These are phyloP conservation scores for Sceliomorpha sp. DNA, from an alignment of 2,888 invertebrate species.

Conservation along the genomic window DNA sequence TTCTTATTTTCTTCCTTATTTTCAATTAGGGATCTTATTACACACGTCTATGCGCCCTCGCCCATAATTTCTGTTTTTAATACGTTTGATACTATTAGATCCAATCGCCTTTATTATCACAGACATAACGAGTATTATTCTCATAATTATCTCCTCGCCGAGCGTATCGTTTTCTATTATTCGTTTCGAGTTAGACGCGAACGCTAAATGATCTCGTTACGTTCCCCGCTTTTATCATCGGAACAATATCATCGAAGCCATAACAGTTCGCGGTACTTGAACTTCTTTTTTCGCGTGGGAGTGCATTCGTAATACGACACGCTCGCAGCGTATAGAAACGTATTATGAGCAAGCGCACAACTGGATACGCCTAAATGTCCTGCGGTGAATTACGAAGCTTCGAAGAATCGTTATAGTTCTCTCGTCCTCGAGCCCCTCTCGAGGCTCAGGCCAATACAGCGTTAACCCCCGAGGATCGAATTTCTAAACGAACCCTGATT, in stretches of 20 bases:
- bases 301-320: conserved; percentile 43
- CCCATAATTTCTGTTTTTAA: not conserved
- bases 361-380: conserved; percentile 52
- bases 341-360: conserved; percentile 46
- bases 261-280: conserved; percentile 31
- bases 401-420: conserved; percentile 52
- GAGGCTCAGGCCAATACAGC: conserved; percentile 29
- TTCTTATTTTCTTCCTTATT: too few relatives aligned
- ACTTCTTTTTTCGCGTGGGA: conserved; percentile 39
- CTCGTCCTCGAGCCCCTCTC: conserved; percentile 24
- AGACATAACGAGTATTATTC: conserved; percentile 1
- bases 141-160: not conserved
- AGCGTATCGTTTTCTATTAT: conserved; percentile 3
- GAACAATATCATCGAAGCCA: conserved; percentile 31
- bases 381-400: conserved; percentile 53
- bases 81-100: not conserved
- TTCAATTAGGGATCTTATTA: too few relatives aligned
- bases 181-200: conserved; percentile 7
- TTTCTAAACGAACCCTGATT: conserved; percentile 54
- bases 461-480: conserved; percentile 54
- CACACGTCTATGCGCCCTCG: too few relatives aligned
- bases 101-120: not conserved
- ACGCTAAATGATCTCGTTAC: conserved; percentile 37
- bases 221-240: conserved; percentile 26
- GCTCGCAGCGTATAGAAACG: conserved; percentile 41